Conservation (phyloP, 2,797 vertebrate species). For the Cuculus canorus region DNA sequence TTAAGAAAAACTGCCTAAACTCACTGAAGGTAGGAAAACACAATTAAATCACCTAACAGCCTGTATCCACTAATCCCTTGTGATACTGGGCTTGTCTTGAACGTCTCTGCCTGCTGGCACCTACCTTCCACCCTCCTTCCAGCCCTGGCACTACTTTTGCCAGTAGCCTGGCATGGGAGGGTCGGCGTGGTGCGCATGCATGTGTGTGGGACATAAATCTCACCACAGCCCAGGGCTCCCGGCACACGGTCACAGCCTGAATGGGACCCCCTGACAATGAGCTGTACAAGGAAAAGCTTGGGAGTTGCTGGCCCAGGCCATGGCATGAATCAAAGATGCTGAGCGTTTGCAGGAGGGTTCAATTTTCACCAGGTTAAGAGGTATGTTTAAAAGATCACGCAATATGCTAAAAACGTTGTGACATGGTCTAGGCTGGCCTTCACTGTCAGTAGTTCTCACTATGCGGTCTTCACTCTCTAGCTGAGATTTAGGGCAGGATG, state of each 20-base stretch:
- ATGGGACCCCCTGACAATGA: fast-evolving
- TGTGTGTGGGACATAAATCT: not conserved
- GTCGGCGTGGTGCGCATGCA: fast-evolving
- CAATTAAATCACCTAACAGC: conserved; percentile 31
- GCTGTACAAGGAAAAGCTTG: not conserved
- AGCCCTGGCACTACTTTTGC: not conserved
- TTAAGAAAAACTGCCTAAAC: not conserved
- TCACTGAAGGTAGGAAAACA: conserved; percentile 3
- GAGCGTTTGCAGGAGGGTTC: fast-evolving
- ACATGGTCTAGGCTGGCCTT: not conserved
- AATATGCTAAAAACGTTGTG: not conserved
- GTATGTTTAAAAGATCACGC: not conserved
- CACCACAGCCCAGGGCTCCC: no score
- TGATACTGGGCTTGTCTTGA: not conserved
- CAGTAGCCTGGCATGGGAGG: not conserved
- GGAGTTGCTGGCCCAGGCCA: not conserved
- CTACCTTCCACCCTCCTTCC: not conserved
- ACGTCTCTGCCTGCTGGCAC: not conserved
- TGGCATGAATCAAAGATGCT: not conserved
- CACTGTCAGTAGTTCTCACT: not conserved
- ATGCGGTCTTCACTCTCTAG: not conserved
- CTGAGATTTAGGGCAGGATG: not conserved
- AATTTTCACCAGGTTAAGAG: not conserved
- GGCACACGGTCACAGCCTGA: not conserved
- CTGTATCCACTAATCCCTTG: not conserved